Conservation (phyloP, 2,113 vertebrate genomes). For the Laterallus jamaicensis region DNA sequence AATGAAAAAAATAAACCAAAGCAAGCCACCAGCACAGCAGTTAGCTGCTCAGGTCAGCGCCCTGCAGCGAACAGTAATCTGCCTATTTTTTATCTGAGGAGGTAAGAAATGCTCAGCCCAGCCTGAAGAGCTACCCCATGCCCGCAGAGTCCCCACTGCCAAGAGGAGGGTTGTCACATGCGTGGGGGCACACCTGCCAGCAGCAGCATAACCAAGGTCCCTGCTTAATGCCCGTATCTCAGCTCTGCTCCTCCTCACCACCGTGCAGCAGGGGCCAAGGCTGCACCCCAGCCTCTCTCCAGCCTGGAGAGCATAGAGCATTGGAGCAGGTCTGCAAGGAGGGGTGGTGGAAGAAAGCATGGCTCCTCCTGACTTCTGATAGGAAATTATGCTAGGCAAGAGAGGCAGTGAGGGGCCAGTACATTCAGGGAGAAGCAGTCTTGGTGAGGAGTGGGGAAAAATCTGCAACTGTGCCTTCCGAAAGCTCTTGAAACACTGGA, state of each 20-base stretch:
- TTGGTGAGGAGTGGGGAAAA: background rate
- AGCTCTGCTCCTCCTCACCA: background rate
- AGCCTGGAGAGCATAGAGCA: background rate
- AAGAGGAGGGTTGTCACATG: background rate
- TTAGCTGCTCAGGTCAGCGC: background rate
- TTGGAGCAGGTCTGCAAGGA: background rate
- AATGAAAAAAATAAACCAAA: background rate
- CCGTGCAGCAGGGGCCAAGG: background rate
- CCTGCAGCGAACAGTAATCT: background rate
- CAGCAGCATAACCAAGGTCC: background rate
- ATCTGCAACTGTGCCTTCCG: background rate
- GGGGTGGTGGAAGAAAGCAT: background rate
- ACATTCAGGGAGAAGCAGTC: background rate
- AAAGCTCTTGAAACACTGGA: background rate
- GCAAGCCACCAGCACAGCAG: background rate
- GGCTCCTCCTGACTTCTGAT: background rate
- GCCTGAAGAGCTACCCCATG: background rate
- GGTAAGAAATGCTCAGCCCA: background rate
- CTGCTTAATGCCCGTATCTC: background rate
- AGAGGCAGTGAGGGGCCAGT: background rate
- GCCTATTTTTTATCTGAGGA: background rate
- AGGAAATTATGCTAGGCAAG: background rate
- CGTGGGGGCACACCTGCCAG: background rate
- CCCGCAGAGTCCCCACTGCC: background rate
- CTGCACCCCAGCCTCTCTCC: background rate